phyloP scores from a whole-genome alignment of 2,888 invertebrate species.

The Nymphalis polychloros region DNA sequence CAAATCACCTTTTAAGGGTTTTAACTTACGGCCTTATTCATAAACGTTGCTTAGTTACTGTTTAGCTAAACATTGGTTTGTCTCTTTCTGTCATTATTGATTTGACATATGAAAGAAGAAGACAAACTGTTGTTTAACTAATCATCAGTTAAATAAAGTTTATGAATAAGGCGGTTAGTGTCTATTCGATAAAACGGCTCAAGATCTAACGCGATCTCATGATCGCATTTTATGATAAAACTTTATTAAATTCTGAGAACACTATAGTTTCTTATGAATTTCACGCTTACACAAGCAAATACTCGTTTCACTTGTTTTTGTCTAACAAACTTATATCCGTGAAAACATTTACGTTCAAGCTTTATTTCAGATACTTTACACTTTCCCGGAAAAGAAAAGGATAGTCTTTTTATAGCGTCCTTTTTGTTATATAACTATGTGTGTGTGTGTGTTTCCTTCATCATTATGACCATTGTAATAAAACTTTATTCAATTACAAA shows the following conservation, averaged over 20 bases:
- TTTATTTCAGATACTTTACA: constrained; percentile 2
- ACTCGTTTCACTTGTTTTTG: background rate
- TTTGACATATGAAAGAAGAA: too few relatives aligned
- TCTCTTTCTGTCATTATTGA: too few relatives aligned
- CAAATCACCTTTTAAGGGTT: too few relatives aligned
- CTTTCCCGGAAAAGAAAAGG: background rate
- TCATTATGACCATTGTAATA: too few relatives aligned
- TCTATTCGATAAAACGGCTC: background rate
- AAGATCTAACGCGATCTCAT: background rate
- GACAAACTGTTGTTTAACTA: too few relatives aligned
- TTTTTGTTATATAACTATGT: background rate
- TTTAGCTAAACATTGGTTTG: too few relatives aligned
- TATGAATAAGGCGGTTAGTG: too few relatives aligned
- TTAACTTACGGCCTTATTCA: too few relatives aligned
- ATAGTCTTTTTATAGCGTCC: background rate
- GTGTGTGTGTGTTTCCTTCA: background rate
- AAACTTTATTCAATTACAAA: too few relatives aligned
- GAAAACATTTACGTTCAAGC: background rate
- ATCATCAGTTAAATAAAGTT: too few relatives aligned
- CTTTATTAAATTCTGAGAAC: background rate
- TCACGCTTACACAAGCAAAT: background rate
- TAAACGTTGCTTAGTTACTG: too few relatives aligned
- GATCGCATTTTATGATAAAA: background rate
- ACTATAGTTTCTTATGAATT: background rate
- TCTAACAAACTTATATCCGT: background rate